phyloP scores from a whole-genome alignment of 2,113 vertebrate species.

The Oxyura jamaicensis region DNA sequence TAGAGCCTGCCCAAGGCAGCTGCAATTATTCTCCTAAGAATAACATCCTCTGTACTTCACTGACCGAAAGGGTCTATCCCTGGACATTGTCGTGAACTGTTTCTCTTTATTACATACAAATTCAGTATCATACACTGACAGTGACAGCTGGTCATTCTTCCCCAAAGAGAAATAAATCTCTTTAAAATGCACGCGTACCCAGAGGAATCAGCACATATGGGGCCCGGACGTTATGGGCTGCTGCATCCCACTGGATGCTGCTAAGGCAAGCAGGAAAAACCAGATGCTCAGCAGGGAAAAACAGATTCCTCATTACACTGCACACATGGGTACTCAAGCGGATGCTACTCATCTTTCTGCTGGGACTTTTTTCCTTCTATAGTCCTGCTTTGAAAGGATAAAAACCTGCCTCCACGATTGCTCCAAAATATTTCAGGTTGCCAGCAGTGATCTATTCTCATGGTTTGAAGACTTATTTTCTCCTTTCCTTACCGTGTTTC shows the following conservation, averaged over 20 bases:
- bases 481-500: not conserved
- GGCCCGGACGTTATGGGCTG: not conserved
- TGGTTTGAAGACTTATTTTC: not conserved
- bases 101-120: conserved; percentile 18
- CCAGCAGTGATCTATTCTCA: not conserved
- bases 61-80: not conserved
- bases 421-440: not conserved
- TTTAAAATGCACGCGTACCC: not conserved
- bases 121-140: not conserved
- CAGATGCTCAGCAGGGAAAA: conserved; percentile 5
- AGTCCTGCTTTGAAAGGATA: not conserved
- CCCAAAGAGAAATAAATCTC: not conserved
- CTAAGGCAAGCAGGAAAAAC: not conserved
- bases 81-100: not conserved
- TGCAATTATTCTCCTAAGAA: conserved; percentile 19
- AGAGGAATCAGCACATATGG: not conserved
- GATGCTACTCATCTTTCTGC: not conserved
- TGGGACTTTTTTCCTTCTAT: not conserved
- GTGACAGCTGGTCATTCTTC: conserved; percentile 37
- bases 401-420: not conserved
- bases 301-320: not conserved
- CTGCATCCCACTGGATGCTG: not conserved
- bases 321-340: not conserved
- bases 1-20: not conserved
- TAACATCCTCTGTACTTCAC: not conserved